phyloP scores from a whole-genome alignment of 1,140 invertebrate genomes.

The Coptotermes formosanus region DNA sequence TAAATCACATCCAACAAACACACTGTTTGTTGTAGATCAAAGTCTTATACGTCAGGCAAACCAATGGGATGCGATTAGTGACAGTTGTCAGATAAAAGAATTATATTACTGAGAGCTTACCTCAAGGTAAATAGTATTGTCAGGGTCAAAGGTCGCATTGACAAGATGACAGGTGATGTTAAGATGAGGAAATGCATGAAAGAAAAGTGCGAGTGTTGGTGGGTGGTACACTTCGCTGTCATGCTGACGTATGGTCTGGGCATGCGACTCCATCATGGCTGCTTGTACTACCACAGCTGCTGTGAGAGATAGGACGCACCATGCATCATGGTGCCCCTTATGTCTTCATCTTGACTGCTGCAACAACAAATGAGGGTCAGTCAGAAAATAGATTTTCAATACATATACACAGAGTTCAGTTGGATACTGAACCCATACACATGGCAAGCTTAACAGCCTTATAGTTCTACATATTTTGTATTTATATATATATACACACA shows the following conservation, averaged over 20 bases:
- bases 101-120: conserved; percentile 50
- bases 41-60: not conserved
- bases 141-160: conserved; percentile 87
- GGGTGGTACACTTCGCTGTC: conserved; percentile 71
- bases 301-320: not conserved
- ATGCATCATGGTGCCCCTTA: not conserved
- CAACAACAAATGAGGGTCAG: not conserved
- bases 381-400: too few species aligned
- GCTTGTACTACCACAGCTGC: not conserved
- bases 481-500: too few species aligned
- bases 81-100: not conserved
- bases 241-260: conserved; percentile 50
- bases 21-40: not conserved
- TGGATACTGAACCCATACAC: too few species aligned
- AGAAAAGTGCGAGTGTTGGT: conserved; percentile 76
- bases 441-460: too few species aligned
- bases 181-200: conserved; percentile 82
- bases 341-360: not conserved
- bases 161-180: conserved; percentile 85
- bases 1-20: too few species aligned
- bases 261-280: not conserved
- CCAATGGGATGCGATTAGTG: too few species aligned
- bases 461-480: too few species aligned
- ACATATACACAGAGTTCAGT: too few species aligned
- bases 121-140: conserved; percentile 86